phyloP scores from a whole-genome alignment of 2,113 vertebrate species.

The Herpetotheres cachinnans region DNA sequence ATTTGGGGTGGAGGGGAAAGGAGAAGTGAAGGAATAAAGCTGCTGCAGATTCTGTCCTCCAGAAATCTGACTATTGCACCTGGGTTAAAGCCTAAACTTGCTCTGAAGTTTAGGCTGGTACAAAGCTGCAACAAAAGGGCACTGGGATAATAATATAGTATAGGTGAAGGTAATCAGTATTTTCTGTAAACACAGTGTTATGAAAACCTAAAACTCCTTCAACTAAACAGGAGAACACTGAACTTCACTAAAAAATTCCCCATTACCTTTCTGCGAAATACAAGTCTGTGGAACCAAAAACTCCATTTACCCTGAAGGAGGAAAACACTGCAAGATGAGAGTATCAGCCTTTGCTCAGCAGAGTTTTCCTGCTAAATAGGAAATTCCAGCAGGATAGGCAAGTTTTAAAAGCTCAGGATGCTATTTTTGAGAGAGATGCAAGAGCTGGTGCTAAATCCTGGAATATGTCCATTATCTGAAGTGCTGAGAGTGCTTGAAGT shows the following conservation, averaged over 20 bases:
- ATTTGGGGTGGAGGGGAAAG: neutral
- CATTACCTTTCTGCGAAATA: neutral
- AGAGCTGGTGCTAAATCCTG: slow-evolving; percentile 16
- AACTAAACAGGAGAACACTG: neutral
- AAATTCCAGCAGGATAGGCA: neutral
- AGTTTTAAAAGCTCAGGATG: slow-evolving; percentile 11
- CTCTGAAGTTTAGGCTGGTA: neutral
- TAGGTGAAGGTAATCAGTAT: neutral
- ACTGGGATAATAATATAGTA: neutral
- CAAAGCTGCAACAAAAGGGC: neutral
- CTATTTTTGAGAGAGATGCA: neutral
- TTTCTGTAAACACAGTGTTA: neutral
- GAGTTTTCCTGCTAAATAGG: neutral
- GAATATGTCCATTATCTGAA: neutral
- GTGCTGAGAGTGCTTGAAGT: neutral
- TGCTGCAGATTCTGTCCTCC: neutral
- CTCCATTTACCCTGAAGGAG: neutral
- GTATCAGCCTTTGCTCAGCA: neutral
- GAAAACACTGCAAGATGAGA: neutral
- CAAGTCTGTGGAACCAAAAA: neutral
- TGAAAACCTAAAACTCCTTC: neutral
- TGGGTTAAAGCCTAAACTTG: neutral
- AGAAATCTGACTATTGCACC: neutral
- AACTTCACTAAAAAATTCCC: neutral
- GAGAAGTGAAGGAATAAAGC: neutral